A percentile compares a stretch with the other conserved stretches of the same genome.
Evolutionary conservation across 2,888 invertebrate genomes (phyloP).

Genomic region (Nebria brevicollis): DNA sequence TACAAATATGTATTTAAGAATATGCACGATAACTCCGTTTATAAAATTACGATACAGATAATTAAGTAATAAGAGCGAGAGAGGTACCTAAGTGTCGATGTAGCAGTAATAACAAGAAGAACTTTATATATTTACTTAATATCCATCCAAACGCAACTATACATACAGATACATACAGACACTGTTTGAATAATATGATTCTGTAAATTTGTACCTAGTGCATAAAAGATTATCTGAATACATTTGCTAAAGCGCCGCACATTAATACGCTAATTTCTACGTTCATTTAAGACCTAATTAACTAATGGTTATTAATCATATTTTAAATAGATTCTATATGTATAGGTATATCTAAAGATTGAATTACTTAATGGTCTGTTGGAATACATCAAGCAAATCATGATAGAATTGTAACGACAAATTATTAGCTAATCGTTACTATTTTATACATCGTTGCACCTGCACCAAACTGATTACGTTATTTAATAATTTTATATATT

Average conservation of each 20-base stretch:
- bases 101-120: not conserved
- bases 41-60: conserved; percentile 10
- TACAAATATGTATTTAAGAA: not conserved
- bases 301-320: not conserved
- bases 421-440: no score
- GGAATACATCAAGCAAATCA: not conserved
- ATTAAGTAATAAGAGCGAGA: conserved; percentile 6
- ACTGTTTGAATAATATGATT: conserved; percentile 6
- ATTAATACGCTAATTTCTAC: not conserved
- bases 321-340: not conserved
- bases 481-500: no score
- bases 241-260: not conserved
- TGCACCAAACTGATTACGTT: no score
- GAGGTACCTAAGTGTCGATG: not conserved
- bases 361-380: not conserved
- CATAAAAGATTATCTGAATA: conserved; percentile 1
- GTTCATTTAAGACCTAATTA: not conserved
- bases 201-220: conserved; percentile 8
- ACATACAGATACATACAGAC: not conserved
- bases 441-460: no score
- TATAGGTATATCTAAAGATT: not conserved
- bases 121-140: not conserved
- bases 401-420: no score
- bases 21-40: not conserved
- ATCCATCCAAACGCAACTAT: not conserved